These are phyloP conservation scores for rat (Rattus norvegicus) DNA, from an alignment of 2,113 vertebrate genomes.

Conservation along the genomic window DNA sequence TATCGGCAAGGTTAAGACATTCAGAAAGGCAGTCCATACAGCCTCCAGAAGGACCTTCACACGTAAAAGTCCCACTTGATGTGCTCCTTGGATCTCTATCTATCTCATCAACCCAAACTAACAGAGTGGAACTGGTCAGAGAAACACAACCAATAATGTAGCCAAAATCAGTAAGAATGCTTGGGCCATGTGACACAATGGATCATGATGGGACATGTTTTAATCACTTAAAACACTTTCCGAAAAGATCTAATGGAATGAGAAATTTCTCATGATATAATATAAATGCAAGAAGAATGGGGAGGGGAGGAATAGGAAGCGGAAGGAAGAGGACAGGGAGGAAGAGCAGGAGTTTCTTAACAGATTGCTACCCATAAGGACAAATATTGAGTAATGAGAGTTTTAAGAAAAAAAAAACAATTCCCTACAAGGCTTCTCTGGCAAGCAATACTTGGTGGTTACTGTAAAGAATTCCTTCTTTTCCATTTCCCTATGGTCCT, in stretches of 20 bases:
- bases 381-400: not conserved
- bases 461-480: not conserved
- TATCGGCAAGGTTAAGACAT: not conserved
- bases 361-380: not conserved
- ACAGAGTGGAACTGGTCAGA: not conserved
- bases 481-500: not conserved
- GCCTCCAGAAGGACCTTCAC: fast-evolving
- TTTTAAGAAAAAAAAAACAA: constrained; percentile 14
- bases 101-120: not conserved
- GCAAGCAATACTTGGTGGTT: not conserved
- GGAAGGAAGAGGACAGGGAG: not conserved
- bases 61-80: not conserved
- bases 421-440: not conserved
- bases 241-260: not conserved
- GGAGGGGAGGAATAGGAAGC: not conserved
- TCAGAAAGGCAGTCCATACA: not conserved
- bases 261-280: constrained; percentile 3
- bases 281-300: not conserved
- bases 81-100: not conserved
- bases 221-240: not conserved
- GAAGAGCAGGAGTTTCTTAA: not conserved
- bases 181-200: not conserved
- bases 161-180: not conserved
- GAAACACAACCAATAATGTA: not conserved
- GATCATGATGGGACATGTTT: not conserved